Evolutionary conservation across 2,113 vertebrate genomes (phyloP).

Genomic region (Leptobrachium ailaonicum): DNA sequence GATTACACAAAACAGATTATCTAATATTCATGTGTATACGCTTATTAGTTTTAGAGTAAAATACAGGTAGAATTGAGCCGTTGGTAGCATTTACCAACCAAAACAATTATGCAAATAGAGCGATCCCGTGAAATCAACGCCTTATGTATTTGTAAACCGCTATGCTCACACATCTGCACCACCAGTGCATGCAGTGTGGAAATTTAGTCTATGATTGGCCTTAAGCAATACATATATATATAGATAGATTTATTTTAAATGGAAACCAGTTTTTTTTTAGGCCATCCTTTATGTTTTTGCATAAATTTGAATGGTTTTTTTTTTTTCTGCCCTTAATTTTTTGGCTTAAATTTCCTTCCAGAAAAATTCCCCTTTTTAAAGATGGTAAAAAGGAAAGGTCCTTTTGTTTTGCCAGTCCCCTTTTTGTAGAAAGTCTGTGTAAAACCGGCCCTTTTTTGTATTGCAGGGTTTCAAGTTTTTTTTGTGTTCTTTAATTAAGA

Average conservation of each 20-base stretch:
- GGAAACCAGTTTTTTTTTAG: conserved; percentile 8
- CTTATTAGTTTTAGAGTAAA: too few relatives aligned
- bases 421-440: conserved; percentile 43
- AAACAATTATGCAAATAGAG: too few relatives aligned
- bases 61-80: too few relatives aligned
- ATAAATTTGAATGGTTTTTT: conserved; percentile 50
- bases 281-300: conserved; percentile 24
- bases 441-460: conserved; percentile 32
- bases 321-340: conserved; percentile 39
- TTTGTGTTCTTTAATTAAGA: conserved; percentile 49
- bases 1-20: too few relatives aligned
- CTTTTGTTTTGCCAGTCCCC: conserved; percentile 38
- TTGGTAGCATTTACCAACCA: too few relatives aligned
- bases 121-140: too few relatives aligned
- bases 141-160: too few relatives aligned
- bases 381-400: conserved; percentile 48
- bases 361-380: conserved; percentile 47
- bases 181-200: too few relatives aligned
- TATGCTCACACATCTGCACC: too few relatives aligned
- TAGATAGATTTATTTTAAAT: neutral
- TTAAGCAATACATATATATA: neutral
- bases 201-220: too few relatives aligned
- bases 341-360: conserved; percentile 40
- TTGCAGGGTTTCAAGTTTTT: conserved; percentile 30
- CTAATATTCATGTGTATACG: too few relatives aligned